Evolutionary conservation across 1,140 invertebrate genomes (phyloP).

Genomic region (Microplitis demolitor): DNA sequence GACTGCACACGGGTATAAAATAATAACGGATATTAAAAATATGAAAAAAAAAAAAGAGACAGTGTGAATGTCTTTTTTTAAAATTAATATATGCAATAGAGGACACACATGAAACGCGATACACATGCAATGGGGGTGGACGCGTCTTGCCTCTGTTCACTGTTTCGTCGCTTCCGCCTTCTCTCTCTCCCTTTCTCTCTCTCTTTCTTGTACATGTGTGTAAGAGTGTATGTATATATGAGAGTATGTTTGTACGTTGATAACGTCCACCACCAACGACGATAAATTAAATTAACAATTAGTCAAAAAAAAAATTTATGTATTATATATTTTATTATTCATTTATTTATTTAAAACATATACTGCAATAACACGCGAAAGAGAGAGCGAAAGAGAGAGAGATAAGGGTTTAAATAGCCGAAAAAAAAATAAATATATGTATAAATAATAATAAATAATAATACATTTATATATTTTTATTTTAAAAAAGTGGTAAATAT

Average conservation of each 20-base stretch:
- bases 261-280: too few relatives aligned
- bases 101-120: background rate
- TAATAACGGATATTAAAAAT: background rate
- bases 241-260: too few relatives aligned
- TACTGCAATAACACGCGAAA: constrained; percentile 8
- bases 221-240: too few relatives aligned
- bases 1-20: constrained; percentile 20
- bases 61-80: background rate
- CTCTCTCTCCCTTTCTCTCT: constrained; percentile 33
- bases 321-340: too few relatives aligned
- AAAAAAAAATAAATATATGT: constrained; percentile 11
- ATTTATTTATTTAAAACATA: background rate
- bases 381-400: constrained; percentile 29
- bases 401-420: background rate
- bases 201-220: constrained; percentile 8
- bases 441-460: background rate
- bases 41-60: constrained; percentile 5
- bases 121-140: background rate
- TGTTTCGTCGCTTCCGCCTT: constrained; percentile 35
- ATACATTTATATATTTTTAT: constrained; percentile 3
- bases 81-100: background rate
- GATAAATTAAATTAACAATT: too few relatives aligned
- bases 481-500: constrained; percentile 28
- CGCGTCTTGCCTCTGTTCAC: constrained; percentile 18
- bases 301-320: too few relatives aligned